Evolutionary conservation across 2,797 vertebrate species (phyloP).

Genomic region (Syngnathus acus): DNA sequence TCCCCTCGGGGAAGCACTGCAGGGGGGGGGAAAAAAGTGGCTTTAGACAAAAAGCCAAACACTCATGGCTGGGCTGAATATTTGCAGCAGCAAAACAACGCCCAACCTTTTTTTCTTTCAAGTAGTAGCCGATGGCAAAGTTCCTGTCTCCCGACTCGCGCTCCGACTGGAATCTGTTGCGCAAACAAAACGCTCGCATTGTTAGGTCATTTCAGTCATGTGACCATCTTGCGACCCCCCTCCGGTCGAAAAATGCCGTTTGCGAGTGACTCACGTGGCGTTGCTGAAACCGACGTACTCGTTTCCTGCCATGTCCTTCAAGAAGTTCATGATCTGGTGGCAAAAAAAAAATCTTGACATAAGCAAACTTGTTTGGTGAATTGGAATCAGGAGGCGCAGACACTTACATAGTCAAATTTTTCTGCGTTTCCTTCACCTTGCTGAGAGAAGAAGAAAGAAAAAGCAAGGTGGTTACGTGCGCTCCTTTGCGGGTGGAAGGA

Average conservation of each 20-base stretch:
- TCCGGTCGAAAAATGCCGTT: neutral
- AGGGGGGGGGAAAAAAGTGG: conserved; percentile 16
- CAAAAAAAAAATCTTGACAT: neutral
- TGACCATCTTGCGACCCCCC: conserved; percentile 20
- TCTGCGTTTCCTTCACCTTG: conserved; percentile 92
- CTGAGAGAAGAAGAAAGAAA: conserved; percentile 61
- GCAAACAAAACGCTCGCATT: conserved; percentile 17
- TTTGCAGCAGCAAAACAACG: conserved; percentile 36
- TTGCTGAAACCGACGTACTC: conserved; percentile 98
- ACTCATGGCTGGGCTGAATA: too few species aligned
- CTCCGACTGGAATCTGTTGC: conserved; percentile 90
- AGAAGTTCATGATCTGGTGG: conserved; percentile 89
- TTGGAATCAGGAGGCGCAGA: neutral
- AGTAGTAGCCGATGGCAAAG: conserved; percentile 97
- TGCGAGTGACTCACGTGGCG: conserved; percentile 81
- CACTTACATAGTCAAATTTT: conserved; percentile 98
- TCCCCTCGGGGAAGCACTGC: conserved; percentile 97
- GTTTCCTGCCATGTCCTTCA: conserved; percentile 93
- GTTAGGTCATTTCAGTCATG: neutral
- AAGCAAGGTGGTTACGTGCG: conserved; percentile 21
- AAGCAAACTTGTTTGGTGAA: neutral
- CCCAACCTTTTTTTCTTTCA: conserved; percentile 96
- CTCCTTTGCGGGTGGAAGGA: neutral
- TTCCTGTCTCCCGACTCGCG: conserved; percentile 94
- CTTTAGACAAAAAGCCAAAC: conserved; percentile 16